Conservation (phyloP, 2,113 vertebrate genomes). For the Neogale vison region DNA sequence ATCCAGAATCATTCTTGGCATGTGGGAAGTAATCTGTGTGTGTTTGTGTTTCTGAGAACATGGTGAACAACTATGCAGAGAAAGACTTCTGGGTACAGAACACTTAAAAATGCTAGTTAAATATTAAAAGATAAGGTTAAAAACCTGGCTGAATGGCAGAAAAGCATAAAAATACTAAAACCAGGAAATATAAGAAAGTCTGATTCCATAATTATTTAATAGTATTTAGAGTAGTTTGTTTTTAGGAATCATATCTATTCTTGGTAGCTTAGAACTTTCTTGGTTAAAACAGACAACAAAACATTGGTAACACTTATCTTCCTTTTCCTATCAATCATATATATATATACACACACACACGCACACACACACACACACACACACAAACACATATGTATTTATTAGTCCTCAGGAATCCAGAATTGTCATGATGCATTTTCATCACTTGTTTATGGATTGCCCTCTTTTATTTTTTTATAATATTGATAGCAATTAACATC, state of each 20-base stretch:
- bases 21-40: not conserved
- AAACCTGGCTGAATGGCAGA: not conserved
- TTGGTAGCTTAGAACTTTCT: not conserved
- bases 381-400: not conserved
- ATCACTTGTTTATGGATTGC: not conserved
- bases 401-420: not conserved
- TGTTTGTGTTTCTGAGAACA: not conserved
- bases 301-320: not conserved
- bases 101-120: not conserved
- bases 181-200: not conserved
- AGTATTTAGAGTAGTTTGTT: not conserved
- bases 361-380: too few relatives aligned
- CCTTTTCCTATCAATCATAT: not conserved
- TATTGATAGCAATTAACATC: not conserved
- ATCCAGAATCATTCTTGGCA: not conserved
- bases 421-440: not conserved
- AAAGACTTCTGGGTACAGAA: not conserved
- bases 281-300: not conserved
- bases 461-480: not conserved
- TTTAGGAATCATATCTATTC: not conserved
- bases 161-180: slow-evolving; percentile 9
- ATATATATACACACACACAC: too few relatives aligned
- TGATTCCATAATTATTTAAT: not conserved
- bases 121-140: slow-evolving; percentile 9
- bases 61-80: not conserved